Base-by-base conservation (phyloP, 1,140 invertebrate genomes). In the Choristoneura fumiferana region DNA sequence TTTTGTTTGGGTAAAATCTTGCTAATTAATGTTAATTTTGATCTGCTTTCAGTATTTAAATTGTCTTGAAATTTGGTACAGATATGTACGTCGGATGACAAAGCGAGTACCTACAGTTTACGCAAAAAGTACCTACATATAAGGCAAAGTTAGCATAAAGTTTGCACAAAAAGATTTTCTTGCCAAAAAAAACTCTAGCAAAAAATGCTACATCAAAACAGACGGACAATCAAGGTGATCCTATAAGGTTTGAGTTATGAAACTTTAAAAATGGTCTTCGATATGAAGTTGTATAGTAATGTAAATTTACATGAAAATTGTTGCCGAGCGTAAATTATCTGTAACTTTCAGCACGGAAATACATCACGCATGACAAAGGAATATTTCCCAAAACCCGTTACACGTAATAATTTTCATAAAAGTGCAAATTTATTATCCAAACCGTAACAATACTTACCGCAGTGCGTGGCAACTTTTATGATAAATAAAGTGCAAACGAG, bases 401-500 rank as follows among this genome's bases (percentile, higher is more conserved):
- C 18, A 8, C 22, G 18, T 12, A n/a, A 0, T n/a, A 22, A 29
- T 49, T 49, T 39, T 29, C 17, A 33, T 18, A 18, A 49, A 29
- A 17, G 12, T 33, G 8, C 18, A 0, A 29, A 49, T 33, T 49
- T 49, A 45, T 40, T 40, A 49, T 49, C 14, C 10, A 49, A 29
- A 22, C 12, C n/a, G 12, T 13, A 49, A 17, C 3, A 14, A 4
- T 22, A 22, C 8, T 17, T 18, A 18, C 18, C 2, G 15, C 5
- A n/a, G 17, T 13, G 0, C n/a, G 17, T 10, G 35, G 35, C 18
- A 45, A 33, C 43, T 10, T 43, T 49, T 49, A 22, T 22, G 18
- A 12, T n/a, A n/a, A 12, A 12, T 22, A 49, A 33, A 29, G 43
- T 49, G 43, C 17, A 49, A 49, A 49, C 22, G 43, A 29, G 43